Evolutionary conservation across 2,797 vertebrate species (phyloP).

Genomic region (Tamandua tetradactyla): DNA sequence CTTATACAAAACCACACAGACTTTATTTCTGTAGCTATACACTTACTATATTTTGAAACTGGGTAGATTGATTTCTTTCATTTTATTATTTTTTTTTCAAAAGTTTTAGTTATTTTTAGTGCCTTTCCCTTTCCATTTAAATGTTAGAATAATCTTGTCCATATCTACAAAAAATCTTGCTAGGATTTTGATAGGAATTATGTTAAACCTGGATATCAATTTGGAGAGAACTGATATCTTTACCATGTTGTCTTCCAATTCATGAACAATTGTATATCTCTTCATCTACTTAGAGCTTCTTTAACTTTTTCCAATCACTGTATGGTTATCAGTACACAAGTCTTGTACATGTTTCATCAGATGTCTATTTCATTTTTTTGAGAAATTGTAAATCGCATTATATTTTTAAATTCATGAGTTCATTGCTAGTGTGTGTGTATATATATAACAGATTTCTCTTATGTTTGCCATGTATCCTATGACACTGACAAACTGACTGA

Average conservation of each 20-base stretch:
- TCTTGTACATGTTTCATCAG: not conserved
- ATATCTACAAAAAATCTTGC: too few relatives aligned
- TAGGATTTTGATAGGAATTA: not conserved
- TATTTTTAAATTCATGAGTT: conserved; percentile 16
- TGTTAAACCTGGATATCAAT: not conserved
- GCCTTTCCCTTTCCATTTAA: not conserved
- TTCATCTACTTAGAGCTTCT: not conserved
- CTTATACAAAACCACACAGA: too few relatives aligned
- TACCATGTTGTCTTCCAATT: not conserved
- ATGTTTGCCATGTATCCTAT: not conserved
- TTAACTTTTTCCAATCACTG: not conserved
- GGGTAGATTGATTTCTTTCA: not conserved
- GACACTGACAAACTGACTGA: not conserved
- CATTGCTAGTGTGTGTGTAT: not conserved
- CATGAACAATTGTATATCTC: not conserved
- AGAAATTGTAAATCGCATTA: not conserved
- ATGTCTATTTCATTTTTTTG: not conserved
- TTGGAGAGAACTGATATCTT: not conserved
- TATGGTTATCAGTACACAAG: not conserved
- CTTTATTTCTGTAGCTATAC: too few relatives aligned
- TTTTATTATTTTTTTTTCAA: not conserved
- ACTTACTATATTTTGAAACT: too few relatives aligned
- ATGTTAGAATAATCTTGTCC: too few relatives aligned
- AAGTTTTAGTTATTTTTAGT: conserved; percentile 10
- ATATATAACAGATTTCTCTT: too few relatives aligned